Base-by-base conservation (phyloP, 2,797 vertebrate genomes). In the Sebastes taczanowskii region DNA sequence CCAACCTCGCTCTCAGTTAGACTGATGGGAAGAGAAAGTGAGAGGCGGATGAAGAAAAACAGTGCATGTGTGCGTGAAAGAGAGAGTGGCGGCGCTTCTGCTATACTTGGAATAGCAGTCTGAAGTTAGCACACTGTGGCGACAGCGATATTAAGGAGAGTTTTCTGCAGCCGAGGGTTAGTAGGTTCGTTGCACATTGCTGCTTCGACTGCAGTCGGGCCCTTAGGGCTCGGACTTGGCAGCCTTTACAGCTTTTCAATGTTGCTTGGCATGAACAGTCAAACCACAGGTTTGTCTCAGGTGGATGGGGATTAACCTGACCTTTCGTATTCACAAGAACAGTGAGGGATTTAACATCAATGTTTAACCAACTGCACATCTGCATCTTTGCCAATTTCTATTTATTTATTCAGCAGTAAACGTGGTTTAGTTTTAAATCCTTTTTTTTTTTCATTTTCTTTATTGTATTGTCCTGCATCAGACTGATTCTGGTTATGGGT, bases 271-370 rank as follows among this genome's bases (percentile, higher is more conserved):
- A 86, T 55, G 83, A 86, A 81, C 59, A 78, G 63, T 61, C 22
- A 89, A 87, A 84, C 82, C 82, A 71, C 74, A 91, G 75, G 84
- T 86, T 89, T 84, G 72, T 88, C 69, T 88, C 69, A 73, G 75
- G 58, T 81, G 86, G 87, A 82, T 88, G 34, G 46, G 85, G 77
- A 90, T 90, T 77, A 82, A 80, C 80, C 52, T 87, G 90, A 90
- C 90, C 90, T 91, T 74, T n/a, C 89, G 87, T 77, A 74, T 79
- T 82, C 69, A 87, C 23, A 77, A 74, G 70, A 84, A 76, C 60
- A 74, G 30, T 35, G n/a, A 79, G 25, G 59, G 27, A 73, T 61
- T 70, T 80, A 18, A 72, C 56, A 83, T 66, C 27, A 60, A 1
- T 30, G 23, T 34, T 34, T 25, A 71, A 78, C 29, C 35, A 59